Base-by-base conservation (phyloP, 2,113 vertebrate genomes). In the Lipophrys pholis region DNA sequence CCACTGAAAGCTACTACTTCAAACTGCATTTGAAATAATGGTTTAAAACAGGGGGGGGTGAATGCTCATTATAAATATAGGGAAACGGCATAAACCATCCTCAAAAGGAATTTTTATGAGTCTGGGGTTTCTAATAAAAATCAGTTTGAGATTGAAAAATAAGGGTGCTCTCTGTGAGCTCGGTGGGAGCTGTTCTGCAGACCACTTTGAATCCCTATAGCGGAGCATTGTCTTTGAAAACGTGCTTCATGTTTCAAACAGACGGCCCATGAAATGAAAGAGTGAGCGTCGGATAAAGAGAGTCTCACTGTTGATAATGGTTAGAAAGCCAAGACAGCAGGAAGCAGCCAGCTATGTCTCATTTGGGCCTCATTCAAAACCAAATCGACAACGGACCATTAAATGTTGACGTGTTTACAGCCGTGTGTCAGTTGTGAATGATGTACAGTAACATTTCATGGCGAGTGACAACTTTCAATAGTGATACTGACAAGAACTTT, bases 71-170 rank as follows among this genome's bases (percentile, higher is more conserved):
- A 90, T 85, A 91, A 87, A 90, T 89, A 82, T 76, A 49, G 61
- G 74, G 83, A 75, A 83, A 85, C 49, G 45, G 69, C 83, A 80
- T 89, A 91, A 91, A 86, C 73, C 90, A 69, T 78, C 79, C 83
- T 91, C 87, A 91, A 89, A 93, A 72, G 77, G 86, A 91, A 90
- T 92, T 90, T 88, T 83, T 81, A 89, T 78, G 80, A 87, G 78
- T 73, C 69, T 75, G 75, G 68, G 83, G 72, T 87, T 85, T 81
- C 59, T 86, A 81, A 73, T 85, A 88, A 81, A 85, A 88, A 81
- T 79, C 75, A 57, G 76, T 64, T 69, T 60, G 51, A 81, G 78
- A 84, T 81, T 78, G 45, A 53, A 81, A 86, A 87, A 74, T 85
- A 75, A 84, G 83, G 84, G 60, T 39, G 80, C 63, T 82, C 81